Evolutionary conservation across 2,797 vertebrate genomes (phyloP), one percentile per base, ranked within the genome.

Genomic region (Cacajao melanocephalus): DNA sequence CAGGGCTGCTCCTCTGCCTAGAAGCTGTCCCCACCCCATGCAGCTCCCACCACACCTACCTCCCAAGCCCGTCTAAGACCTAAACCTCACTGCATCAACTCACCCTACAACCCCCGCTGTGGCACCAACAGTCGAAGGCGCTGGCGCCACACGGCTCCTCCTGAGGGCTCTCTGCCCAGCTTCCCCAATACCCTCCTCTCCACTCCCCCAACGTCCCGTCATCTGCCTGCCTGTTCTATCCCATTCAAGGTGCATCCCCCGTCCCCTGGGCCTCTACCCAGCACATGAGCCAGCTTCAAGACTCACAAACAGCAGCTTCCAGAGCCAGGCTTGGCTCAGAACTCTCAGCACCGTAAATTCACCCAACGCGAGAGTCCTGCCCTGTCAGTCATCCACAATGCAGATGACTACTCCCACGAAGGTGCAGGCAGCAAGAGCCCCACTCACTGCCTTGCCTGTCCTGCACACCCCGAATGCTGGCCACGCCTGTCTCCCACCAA

Each of bases 341-440:
- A 36, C 7, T 20, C 61, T 24, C 26, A 44, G 52, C n/a, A 39
- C 8, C n/a, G 0, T 9, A n/a, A 67, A 67, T 67, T 67, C 15
- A 67, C 61, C 14, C 30, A 67, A 46, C 15, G 9, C 1, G 4
- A 30, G 17, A 5, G 46, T 46, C 17, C 2, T 20, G 46, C 5
- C 17, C 28, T 3, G 9, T 57, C 4, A 0, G 20, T 19, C 0
- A 0, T 36, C n/a, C 7, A 3, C 4, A 4, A 5, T 7, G 1
- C 2, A 0, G 20, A 22, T 55, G 52, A 55, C 44, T 15, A 36
- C 61, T 33, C 9, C 44, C 7, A 0, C 5, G 4, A 9, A 2
- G 64, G 57, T 26, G 7, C 50, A 36, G 64, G 36, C 20, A 9
- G 17, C 1, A 19, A 0, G 3, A 1, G 12, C 39, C 58, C 20